phyloP scores from a whole-genome alignment of 2,113 vertebrate genomes.

The Ophthalmolycus amberensis region DNA sequence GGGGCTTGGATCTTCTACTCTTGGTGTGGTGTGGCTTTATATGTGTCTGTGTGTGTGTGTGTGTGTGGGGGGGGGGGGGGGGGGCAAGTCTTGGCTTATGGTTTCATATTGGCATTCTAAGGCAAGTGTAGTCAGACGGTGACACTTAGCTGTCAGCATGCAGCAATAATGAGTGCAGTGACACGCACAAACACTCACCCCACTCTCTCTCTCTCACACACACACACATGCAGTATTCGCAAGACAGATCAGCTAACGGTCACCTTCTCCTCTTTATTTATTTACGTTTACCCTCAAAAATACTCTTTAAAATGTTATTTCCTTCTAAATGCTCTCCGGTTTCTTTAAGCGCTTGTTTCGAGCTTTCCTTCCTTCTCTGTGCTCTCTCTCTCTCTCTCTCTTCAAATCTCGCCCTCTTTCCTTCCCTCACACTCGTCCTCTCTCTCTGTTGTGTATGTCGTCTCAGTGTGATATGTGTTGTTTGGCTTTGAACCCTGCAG shows the following conservation, averaged over 20 bases:
- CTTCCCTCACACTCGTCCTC: neutral
- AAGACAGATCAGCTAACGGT: slow-evolving; percentile 63
- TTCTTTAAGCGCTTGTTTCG: slow-evolving; percentile 25
- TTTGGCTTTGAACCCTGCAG: slow-evolving; percentile 61
- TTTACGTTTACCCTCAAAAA: slow-evolving; percentile 44
- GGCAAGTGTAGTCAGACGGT: slow-evolving; percentile 70
- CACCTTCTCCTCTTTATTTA: slow-evolving; percentile 56
- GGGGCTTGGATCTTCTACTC: slow-evolving; percentile 58
- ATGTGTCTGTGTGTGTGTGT: slow-evolving; percentile 26
- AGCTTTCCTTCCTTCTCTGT: neutral
- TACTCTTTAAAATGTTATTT: neutral
- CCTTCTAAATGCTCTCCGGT: neutral
- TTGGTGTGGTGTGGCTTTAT: slow-evolving; percentile 42
- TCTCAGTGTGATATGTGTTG: slow-evolving; percentile 64
- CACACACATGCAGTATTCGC: slow-evolving; percentile 46
- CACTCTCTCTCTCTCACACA: slow-evolving; percentile 44
- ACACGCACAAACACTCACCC: slow-evolving; percentile 68
- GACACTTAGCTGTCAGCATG: slow-evolving; percentile 80
- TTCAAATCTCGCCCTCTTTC: neutral
- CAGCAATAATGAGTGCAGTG: slow-evolving; percentile 78
- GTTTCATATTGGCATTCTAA: slow-evolving; percentile 72
- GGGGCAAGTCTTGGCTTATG: slow-evolving; percentile 59
- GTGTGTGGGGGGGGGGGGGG: too few species aligned
- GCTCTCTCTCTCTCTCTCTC: neutral
- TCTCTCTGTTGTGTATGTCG: slow-evolving; percentile 9